A percentile compares a stretch with the other conserved stretches of the same genome.
Evolutionary conservation across 2,113 vertebrate species (phyloP).

Genomic region (Etheostoma cragini): DNA sequence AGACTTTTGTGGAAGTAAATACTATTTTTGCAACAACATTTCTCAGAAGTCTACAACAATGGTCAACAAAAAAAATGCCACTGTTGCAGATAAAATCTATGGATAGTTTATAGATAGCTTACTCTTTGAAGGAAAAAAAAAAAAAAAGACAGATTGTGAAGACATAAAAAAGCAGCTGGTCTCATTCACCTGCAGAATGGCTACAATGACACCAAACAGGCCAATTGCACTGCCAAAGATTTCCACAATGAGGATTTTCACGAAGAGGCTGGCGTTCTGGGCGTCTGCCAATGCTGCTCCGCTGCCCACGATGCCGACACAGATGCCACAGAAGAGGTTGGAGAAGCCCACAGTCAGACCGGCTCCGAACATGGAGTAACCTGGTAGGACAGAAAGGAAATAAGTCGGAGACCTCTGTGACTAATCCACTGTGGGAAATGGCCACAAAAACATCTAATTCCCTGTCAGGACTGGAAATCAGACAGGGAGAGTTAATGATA

Average conservation of each 20-base stretch:
- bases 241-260: conserved; percentile 99
- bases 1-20: background rate
- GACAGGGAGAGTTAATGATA: background rate
- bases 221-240: conserved; percentile 99
- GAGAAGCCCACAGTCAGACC: conserved; percentile 98
- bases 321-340: conserved; percentile 99
- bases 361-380: conserved; percentile 98
- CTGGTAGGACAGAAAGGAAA: conserved; percentile 69
- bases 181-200: conserved; percentile 93
- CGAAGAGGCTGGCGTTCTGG: conserved; percentile 96
- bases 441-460: background rate
- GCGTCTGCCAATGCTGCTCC: conserved; percentile 97
- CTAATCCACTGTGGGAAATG: background rate
- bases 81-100: background rate
- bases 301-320: conserved; percentile 97
- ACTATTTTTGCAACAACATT: background rate
- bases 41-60: background rate
- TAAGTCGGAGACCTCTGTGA: conserved; percentile 8
- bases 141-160: background rate
- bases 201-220: conserved; percentile 97
- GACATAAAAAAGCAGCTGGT: background rate
- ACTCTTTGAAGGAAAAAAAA: background rate
- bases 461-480: background rate
- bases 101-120: background rate
- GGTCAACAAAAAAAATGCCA: background rate